Percentiles rank a stretch among this genome's conserved stretches.
Conservation (phyloP, 1,140 invertebrate species). For the Pseudomyrmex concolor region DNA sequence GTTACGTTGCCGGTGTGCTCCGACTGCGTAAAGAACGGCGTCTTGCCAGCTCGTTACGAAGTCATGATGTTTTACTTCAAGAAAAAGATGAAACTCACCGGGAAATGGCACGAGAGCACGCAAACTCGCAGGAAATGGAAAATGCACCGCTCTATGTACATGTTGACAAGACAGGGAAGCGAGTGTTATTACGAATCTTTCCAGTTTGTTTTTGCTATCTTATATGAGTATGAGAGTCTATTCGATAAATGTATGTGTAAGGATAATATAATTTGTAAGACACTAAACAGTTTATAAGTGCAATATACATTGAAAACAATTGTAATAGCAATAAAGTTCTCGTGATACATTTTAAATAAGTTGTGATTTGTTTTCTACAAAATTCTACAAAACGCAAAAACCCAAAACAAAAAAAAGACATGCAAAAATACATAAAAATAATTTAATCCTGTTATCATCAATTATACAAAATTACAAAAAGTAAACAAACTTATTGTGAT, state of each 20-base stretch:
- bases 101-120: conserved; percentile 45
- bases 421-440: background rate
- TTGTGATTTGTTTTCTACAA: no score
- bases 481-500: background rate
- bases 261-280: no score
- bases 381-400: no score
- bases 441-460: background rate
- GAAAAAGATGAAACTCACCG: conserved; percentile 50
- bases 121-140: conserved; percentile 55
- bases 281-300: no score
- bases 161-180: conserved; percentile 38
- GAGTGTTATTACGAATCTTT: conserved; percentile 2
- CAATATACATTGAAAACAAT: no score
- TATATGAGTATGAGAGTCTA: background rate
- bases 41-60: conserved; percentile 60
- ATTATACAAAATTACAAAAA: background rate
- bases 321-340: no score
- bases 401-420: no score
- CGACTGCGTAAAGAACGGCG: conserved; percentile 54
- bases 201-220: conserved; percentile 39
- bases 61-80: conserved; percentile 59
- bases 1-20: conserved; percentile 47
- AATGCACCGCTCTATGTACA: conserved; percentile 29
- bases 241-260: no score
- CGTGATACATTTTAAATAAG: no score